phyloP scores from a whole-genome alignment of 2,888 invertebrate species.

The Lottia scabra region DNA sequence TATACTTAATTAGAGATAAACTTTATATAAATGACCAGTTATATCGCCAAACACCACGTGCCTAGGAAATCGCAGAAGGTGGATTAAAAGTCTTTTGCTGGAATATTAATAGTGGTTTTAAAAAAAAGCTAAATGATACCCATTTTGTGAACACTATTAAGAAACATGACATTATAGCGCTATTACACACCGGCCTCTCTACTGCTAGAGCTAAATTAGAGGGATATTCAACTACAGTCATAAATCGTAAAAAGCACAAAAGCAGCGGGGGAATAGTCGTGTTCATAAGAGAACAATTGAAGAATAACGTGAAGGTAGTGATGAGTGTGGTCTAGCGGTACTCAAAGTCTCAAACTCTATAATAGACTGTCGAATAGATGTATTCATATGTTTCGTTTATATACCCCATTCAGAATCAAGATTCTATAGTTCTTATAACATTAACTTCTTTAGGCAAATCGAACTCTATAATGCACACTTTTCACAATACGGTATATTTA shows the following conservation, averaged over 20 bases:
- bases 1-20: conserved; percentile 2
- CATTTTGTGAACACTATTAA: neutral
- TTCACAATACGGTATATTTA: neutral
- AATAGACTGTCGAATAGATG: neutral
- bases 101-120: neutral
- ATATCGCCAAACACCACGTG: no score
- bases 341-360: neutral
- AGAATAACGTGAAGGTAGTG: neutral
- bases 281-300: neutral
- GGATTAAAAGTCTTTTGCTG: neutral
- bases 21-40: neutral
- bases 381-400: neutral
- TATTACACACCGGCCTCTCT: neutral
- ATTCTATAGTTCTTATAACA: neutral
- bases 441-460: neutral
- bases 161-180: neutral
- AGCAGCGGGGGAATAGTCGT: neutral
- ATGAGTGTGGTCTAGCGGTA: neutral
- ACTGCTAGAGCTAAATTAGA: neutral
- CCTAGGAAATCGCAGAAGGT: no score
- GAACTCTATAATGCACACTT: neutral
- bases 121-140: neutral
- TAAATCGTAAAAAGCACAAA: conserved; percentile 4
- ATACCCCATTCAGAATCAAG: neutral
- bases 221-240: neutral